These are phyloP conservation scores for Cherax quadricarinatus DNA, from an alignment of 1,140 invertebrate genomes.

Conservation along the genomic window DNA sequence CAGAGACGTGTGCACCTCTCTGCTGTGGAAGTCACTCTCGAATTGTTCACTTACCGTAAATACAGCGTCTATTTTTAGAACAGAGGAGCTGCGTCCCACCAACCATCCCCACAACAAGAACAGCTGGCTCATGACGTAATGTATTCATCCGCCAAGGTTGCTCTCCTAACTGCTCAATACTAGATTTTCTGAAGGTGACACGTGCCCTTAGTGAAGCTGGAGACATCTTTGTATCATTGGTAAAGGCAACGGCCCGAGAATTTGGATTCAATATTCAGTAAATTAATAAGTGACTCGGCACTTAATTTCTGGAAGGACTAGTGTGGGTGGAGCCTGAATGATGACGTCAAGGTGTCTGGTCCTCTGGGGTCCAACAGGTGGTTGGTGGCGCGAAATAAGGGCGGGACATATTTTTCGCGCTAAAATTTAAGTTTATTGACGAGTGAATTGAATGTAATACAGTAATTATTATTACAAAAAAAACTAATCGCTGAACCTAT, in stretches of 20 bases:
- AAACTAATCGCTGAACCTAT: too few species aligned
- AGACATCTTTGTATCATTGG: not conserved
- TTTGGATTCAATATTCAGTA: not conserved
- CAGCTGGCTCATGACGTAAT: constrained; percentile 58
- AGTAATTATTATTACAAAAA: too few species aligned
- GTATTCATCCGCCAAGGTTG: constrained; percentile 52
- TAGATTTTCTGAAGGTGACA: not conserved
- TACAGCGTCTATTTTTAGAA: constrained; percentile 62
- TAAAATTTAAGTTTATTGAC: not conserved
- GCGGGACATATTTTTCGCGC: not conserved
- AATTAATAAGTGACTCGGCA: not conserved
- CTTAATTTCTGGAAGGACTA: not conserved
- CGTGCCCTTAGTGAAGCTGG: not conserved
- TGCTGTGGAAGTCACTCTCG: constrained; percentile 37
- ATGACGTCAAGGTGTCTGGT: not conserved
- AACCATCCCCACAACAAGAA: constrained; percentile 55
- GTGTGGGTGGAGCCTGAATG: not conserved
- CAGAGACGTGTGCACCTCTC: constrained; percentile 37
- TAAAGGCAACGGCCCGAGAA: not conserved
- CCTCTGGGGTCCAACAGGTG: constrained; percentile 17
- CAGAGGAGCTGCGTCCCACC: constrained; percentile 26
- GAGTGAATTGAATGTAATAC: not conserved
- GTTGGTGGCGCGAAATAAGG: constrained; percentile 5
- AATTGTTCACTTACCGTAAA: constrained; percentile 64
- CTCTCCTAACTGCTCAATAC: not conserved